Conservation (phyloP, 2,888 invertebrate species). For the Tetragnatha montana region DNA sequence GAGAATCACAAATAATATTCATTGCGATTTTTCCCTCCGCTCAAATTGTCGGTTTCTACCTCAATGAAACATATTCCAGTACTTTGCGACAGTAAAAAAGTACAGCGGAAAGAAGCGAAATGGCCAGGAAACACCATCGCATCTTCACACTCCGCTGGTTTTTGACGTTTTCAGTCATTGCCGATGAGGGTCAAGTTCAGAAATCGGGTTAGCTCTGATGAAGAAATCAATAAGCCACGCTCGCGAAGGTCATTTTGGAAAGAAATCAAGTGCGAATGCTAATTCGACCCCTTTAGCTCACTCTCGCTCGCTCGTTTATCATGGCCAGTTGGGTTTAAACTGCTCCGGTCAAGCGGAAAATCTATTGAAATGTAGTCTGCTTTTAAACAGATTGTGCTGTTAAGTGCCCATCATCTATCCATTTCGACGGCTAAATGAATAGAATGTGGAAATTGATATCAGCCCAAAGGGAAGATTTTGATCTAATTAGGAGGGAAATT, state of each 20-base stretch:
- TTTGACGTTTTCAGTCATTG: constrained; percentile 26
- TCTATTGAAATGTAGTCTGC: constrained; percentile 14
- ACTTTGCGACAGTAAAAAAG: constrained; percentile 43
- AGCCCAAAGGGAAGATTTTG: no score
- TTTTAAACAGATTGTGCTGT: no score
- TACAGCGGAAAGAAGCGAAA: constrained; percentile 21
- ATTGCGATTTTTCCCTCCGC: constrained; percentile 26
- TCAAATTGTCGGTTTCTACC: constrained; percentile 48
- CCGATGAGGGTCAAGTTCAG: constrained; percentile 52
- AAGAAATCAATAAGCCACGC: constrained; percentile 24
- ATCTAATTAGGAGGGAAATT: no score
- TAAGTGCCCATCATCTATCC: neutral
- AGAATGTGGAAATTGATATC: no score
- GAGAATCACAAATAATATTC: constrained; percentile 38
- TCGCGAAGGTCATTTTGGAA: constrained; percentile 21
- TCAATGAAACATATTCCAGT: constrained; percentile 35
- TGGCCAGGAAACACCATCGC: constrained; percentile 48
- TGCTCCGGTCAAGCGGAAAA: neutral
- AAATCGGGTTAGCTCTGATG: constrained; percentile 36
- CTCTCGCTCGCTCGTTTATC: neutral
- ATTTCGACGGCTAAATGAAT: no score
- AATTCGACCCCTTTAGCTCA: neutral
- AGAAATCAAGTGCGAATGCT: constrained; percentile 21
- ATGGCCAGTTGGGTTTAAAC: constrained; percentile 19
- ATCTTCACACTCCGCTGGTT: constrained; percentile 47